These are phyloP conservation scores for Stenurella melanura DNA, from an alignment of 2,888 invertebrate species.

Conservation along the genomic window DNA sequence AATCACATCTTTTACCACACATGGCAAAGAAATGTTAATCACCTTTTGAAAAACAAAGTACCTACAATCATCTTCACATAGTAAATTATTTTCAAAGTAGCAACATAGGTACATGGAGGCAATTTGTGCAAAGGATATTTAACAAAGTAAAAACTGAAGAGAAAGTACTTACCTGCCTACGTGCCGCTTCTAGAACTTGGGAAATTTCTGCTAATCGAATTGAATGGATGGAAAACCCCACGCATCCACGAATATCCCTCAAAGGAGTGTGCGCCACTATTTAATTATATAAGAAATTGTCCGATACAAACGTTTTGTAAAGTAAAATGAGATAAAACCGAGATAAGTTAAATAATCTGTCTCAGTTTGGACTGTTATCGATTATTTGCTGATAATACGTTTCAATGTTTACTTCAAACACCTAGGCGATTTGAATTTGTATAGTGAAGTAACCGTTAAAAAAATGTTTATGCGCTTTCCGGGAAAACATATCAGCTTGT, in stretches of 20 bases:
- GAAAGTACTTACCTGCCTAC: not conserved
- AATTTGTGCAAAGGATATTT: not conserved
- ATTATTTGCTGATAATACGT: slow-evolving; percentile 19
- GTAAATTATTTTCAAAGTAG: too few relatives aligned
- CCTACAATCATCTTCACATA: too few relatives aligned
- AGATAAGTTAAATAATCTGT: slow-evolving; percentile 18
- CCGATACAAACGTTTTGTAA: not conserved
- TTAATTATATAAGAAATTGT: slow-evolving; percentile 7
- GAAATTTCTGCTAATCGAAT: not conserved
- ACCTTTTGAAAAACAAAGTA: too few relatives aligned
- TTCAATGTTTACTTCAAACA: not conserved
- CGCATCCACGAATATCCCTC: not conserved
- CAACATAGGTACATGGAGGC: too few relatives aligned
- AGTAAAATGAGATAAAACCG: slow-evolving; percentile 17
- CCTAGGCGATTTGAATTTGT: not conserved
- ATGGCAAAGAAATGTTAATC: too few relatives aligned
- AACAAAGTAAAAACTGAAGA: not conserved
- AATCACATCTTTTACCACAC: too few relatives aligned
- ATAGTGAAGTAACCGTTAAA: not conserved
- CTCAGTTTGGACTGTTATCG: not conserved
- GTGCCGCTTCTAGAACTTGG: not conserved
- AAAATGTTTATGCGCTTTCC: slow-evolving; percentile 15
- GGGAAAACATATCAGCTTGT: not conserved
- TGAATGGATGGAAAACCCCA: not conserved
- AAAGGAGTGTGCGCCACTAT: slow-evolving; percentile 20